Base-by-base conservation (phyloP, 2,888 invertebrate species). In the Salpingus planirostris region DNA sequence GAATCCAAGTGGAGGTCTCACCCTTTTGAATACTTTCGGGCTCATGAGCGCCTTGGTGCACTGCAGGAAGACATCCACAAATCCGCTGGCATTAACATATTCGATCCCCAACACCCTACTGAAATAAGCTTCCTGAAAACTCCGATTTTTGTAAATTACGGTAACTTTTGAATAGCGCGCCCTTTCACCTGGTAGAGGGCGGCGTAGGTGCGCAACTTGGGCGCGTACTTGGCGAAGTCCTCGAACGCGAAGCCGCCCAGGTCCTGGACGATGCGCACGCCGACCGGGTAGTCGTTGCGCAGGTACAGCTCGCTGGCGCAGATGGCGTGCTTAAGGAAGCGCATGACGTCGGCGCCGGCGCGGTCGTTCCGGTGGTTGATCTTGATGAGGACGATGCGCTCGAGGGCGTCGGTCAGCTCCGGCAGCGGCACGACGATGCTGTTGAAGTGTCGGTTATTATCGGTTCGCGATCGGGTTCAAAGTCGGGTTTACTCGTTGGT, bases 1-100 rank as follows among this genome's bases (percentile, higher is more conserved):
- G n/a, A n/a, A n/a, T n/a, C n/a, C n/a, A n/a, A n/a, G n/a, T n/a
- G n/a, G n/a, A n/a, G n/a, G n/a, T n/a, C n/a, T n/a, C n/a, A 24
- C 24, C 11, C 24, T 24, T 24, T 24, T 24, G 24, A 24, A 24
- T 11, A 24, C 11, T 11, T 24, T 24, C 11, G 24, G 24, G 3
- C 12, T 3, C 24, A 24, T 24, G 11, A 24, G 2, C 3, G 24
- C 5, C 5, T 11, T 24, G 11, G 11, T 11, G 3, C 4, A 10
- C 11, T 24, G 24, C 24, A 24, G 5, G 5, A 18, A 5, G 8
- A 18, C 8, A 6, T 18, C 18, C 5, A 18, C 8, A 8, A 18
- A 18, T 11, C 11, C 3, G 2, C 11, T 10, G 8, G 11, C 4
- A 11, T 24, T 24, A 11, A 24, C 11, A 11, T 24, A 24, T 10